Evolutionary conservation across 2,888 invertebrate species (phyloP).

Genomic region (Brachycybe producta): DNA sequence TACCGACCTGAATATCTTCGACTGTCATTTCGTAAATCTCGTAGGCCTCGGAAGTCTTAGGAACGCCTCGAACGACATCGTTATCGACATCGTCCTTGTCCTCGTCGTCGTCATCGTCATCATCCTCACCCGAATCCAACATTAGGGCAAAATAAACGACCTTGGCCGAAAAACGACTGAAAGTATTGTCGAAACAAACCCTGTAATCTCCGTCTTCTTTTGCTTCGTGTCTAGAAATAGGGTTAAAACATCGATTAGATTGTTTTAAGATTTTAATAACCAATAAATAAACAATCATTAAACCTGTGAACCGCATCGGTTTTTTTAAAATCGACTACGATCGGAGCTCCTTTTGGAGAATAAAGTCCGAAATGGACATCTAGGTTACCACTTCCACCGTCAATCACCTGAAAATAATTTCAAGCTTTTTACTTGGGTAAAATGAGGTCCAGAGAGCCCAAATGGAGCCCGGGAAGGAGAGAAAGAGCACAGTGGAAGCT

Average conservation of each 20-base stretch:
- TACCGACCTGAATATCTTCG: conserved; percentile 35
- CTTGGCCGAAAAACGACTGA: conserved; percentile 67
- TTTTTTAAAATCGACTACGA: conserved; percentile 56
- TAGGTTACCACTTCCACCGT: conserved; percentile 66
- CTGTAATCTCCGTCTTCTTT: conserved; percentile 55
- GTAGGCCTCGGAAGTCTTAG: conserved; percentile 29
- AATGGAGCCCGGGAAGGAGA: background rate
- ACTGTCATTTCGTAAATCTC: conserved; percentile 45
- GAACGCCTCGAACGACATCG: no score
- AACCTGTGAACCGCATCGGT: conserved; percentile 52
- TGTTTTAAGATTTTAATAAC: background rate
- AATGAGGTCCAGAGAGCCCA: conserved; percentile 3
- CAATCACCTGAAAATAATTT: conserved; percentile 51
- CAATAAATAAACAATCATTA: conserved; percentile 2
- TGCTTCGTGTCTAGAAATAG: conserved; percentile 40
- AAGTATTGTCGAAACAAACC: conserved; percentile 77
- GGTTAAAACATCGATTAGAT: background rate
- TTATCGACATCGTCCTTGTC: conserved; percentile 22
- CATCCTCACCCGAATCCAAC: conserved; percentile 40
- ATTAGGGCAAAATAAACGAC: conserved; percentile 69
- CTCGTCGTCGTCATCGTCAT: conserved; percentile 40
- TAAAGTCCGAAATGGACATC: conserved; percentile 65
- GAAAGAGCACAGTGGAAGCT: no score
- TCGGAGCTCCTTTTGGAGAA: conserved; percentile 50
- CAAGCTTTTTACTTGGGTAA: background rate